Conservation (phyloP, 2,113 vertebrate species). For the Accipiter virgatus region DNA sequence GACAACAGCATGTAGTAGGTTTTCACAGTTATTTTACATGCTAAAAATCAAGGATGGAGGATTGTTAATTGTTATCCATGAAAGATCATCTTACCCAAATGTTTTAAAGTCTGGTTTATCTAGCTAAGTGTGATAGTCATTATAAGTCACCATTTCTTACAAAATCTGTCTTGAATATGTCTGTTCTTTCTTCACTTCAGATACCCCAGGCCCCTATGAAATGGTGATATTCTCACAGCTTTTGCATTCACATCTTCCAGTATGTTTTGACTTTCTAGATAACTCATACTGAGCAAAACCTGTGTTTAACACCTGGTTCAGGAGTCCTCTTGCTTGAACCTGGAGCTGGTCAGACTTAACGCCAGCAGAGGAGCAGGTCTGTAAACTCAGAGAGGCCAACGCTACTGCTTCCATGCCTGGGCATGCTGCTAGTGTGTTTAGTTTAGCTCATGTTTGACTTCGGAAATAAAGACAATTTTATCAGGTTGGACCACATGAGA, state of each 20-base stretch:
- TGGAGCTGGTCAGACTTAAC: neutral
- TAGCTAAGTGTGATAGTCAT: neutral
- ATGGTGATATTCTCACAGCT: neutral
- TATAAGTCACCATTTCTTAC: neutral
- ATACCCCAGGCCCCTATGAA: neutral
- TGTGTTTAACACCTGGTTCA: neutral
- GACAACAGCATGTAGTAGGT: neutral
- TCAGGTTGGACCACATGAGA: neutral
- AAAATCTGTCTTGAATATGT: neutral
- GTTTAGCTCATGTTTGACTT: neutral
- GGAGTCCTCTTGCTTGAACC: neutral
- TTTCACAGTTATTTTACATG: neutral
- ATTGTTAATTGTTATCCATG: neutral
- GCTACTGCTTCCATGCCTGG: neutral
- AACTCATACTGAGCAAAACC: neutral
- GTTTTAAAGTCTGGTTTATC: neutral
- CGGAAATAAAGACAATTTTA: neutral
- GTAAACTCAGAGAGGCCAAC: neutral
- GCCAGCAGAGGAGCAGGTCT: neutral
- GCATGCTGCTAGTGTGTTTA: neutral
- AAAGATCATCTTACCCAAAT: neutral
- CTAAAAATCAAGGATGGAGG: neutral
- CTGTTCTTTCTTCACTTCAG: neutral
- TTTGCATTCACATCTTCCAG: neutral
- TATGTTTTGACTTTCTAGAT: neutral